These are phyloP conservation scores for Drosophila bunnanda DNA, from an alignment of 2,888 invertebrate genomes.

Conservation along the genomic window DNA sequence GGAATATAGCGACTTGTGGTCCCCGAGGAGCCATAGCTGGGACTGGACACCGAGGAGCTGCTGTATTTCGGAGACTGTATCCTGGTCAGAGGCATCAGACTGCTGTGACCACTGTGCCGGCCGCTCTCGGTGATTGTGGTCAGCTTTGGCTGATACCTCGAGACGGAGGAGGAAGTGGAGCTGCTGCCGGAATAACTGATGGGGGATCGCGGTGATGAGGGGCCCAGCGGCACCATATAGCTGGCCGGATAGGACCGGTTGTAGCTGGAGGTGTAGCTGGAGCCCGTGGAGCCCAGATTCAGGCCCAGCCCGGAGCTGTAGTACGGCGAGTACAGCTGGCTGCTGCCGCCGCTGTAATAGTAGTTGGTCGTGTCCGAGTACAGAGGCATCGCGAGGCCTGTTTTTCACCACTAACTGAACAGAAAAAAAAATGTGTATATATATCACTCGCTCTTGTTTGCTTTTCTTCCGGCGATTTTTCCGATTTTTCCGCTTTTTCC, in stretches of 20 bases:
- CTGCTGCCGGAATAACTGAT: slow-evolving; percentile 66
- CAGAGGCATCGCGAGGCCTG: slow-evolving; percentile 86
- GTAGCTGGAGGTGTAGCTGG: slow-evolving; percentile 86
- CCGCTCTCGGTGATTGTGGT: slow-evolving; percentile 89
- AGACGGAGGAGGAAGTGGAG: slow-evolving; percentile 2
- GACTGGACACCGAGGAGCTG: slow-evolving; percentile 57
- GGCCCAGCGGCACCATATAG: slow-evolving; percentile 80
- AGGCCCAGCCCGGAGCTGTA: slow-evolving; percentile 84
- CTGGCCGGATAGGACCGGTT: slow-evolving; percentile 85
- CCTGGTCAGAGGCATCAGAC: slow-evolving; percentile 84
- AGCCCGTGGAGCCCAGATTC: slow-evolving; percentile 85
- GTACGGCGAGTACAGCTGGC: slow-evolving; percentile 85
- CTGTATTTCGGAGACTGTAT: slow-evolving; percentile 86
- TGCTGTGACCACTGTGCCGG: slow-evolving; percentile 68
- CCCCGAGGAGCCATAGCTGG: slow-evolving; percentile 78
- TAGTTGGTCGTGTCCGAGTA: slow-evolving; percentile 88
- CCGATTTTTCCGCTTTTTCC: slow-evolving; percentile 5
- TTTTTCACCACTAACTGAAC: slow-evolving; percentile 28
- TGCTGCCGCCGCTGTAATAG: slow-evolving; percentile 85
- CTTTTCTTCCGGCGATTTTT: slow-evolving; percentile 11
- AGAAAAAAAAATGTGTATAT: slow-evolving; percentile 1
- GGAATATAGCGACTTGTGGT: slow-evolving; percentile 85
- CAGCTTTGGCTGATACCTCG: slow-evolving; percentile 90
- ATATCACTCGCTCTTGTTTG: not conserved
- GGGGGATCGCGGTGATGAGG: slow-evolving; percentile 68